phyloP scores from a whole-genome alignment of 92 coral and sea anemone genomes.

The Porites rus region DNA sequence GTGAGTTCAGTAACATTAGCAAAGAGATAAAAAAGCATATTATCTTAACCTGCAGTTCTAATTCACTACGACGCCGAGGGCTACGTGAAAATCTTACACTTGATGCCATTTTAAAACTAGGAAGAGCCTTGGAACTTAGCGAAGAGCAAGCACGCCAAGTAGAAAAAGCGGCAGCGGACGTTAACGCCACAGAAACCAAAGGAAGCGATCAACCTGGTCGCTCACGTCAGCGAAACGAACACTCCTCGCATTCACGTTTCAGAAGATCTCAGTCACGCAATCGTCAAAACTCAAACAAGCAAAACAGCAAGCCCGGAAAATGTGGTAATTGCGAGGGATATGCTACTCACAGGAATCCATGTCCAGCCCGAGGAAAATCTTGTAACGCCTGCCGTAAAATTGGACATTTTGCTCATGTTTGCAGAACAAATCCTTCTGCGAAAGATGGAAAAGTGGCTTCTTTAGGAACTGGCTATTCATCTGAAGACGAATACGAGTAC shows the following conservation, averaged over 20 bases:
- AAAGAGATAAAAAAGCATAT: constrained; percentile 42
- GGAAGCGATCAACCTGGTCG: constrained; percentile 17
- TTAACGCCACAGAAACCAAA: constrained; percentile 17
- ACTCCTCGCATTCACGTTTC: no score
- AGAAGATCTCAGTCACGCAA: neutral
- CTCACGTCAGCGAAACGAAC: neutral
- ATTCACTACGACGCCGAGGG: constrained; percentile 47
- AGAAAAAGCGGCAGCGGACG: constrained; percentile 36
- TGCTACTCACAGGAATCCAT: neutral
- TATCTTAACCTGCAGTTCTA: no score
- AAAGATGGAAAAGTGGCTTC: neutral
- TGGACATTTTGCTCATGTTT: no score
- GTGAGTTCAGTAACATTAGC: constrained; percentile 50
- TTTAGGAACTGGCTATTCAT: neutral
- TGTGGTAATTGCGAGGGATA: neutral
- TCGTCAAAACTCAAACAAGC: neutral
- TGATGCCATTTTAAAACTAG: constrained; percentile 14
- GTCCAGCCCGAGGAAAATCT: constrained; percentile 3
- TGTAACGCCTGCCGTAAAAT: no score
- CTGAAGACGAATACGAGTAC: neutral
- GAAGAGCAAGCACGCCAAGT: constrained; percentile 31
- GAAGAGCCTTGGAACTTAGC: no score
- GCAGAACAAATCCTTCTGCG: no score
- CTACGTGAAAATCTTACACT: constrained; percentile 52
- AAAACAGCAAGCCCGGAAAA: no score